Conservation (phyloP, 2,888 invertebrate genomes). For the Limnephilus lunatus region DNA sequence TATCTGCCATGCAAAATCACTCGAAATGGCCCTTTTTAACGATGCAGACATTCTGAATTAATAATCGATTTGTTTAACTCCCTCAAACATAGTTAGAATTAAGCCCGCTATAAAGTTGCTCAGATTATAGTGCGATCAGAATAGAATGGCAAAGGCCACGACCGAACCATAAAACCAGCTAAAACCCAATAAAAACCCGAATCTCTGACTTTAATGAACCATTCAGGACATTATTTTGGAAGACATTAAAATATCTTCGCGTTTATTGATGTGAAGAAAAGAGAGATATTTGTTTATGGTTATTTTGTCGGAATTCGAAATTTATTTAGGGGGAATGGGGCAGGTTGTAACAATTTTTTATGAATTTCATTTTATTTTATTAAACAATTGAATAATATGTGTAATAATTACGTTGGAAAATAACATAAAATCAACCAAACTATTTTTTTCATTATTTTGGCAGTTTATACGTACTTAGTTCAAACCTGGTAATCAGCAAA, state of each 20-base stretch:
- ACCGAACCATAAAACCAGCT: conserved; percentile 18
- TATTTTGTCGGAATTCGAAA: too few relatives aligned
- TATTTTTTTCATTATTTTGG: too few relatives aligned
- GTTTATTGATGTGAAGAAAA: background rate
- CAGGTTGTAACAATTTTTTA: too few relatives aligned
- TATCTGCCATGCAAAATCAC: background rate
- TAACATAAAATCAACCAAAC: too few relatives aligned
- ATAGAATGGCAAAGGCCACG: conserved; percentile 13
- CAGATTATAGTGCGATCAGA: background rate
- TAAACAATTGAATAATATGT: too few relatives aligned
- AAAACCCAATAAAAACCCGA: conserved; percentile 35
- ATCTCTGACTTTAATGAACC: conserved; percentile 36
- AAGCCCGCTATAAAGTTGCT: conserved; percentile 7
- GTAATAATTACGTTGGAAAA: too few relatives aligned
- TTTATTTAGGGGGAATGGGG: too few relatives aligned
- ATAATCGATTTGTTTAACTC: conserved; percentile 6
- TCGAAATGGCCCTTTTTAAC: background rate
- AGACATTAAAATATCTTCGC: conserved; percentile 35
- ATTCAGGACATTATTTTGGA: conserved; percentile 39
- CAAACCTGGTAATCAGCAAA: too few relatives aligned
- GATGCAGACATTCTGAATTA: conserved; percentile 10
- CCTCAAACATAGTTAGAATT: background rate
- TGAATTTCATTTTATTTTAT: too few relatives aligned
- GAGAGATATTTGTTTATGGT: background rate
- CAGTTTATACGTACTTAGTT: too few relatives aligned